A percentile compares a stretch with the other conserved stretches of the same genome.
Evolutionary conservation across 2,888 invertebrate genomes (phyloP).

Genomic region (Mechanitis mazaeus): DNA sequence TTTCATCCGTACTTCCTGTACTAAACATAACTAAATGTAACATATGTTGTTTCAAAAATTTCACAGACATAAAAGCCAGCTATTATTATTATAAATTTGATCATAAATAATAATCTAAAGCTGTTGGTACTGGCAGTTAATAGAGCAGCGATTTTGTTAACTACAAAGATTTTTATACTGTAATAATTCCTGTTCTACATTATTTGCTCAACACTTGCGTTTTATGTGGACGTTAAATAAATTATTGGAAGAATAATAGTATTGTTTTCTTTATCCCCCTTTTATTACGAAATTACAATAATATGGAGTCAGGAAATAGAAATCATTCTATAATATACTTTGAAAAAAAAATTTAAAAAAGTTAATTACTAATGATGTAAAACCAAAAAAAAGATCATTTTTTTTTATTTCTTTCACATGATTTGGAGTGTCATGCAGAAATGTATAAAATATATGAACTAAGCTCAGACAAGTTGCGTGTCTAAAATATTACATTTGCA

Average conservation of each 20-base stretch:
- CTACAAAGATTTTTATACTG: constrained; percentile 66
- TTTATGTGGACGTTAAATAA: constrained; percentile 66
- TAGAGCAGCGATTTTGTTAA: constrained; percentile 45
- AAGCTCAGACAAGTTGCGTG: no score
- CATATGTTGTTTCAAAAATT: constrained; percentile 7
- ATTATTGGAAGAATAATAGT: constrained; percentile 45
- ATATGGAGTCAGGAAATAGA: no score
- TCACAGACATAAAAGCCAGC: background rate
- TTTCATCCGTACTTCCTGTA: background rate
- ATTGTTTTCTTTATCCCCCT: constrained; percentile 22
- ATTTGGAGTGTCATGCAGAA: no score
- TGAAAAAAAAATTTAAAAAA: no score
- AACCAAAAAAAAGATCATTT: no score
- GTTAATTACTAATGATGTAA: no score
- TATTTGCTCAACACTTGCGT: constrained; percentile 68
- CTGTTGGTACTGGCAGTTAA: constrained; percentile 43
- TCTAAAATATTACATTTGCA: no score
- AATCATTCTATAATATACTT: no score
- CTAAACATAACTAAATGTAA: no score
- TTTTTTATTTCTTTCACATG: no score
- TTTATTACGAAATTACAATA: no score
- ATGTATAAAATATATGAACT: no score
- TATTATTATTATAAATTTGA: background rate
- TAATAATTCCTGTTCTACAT: constrained; percentile 56
- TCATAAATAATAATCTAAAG: background rate